Evolutionary conservation across 2,888 invertebrate species (phyloP), one percentile per base, ranked within the genome.

Genomic region (Megalurothrips usitatus): DNA sequence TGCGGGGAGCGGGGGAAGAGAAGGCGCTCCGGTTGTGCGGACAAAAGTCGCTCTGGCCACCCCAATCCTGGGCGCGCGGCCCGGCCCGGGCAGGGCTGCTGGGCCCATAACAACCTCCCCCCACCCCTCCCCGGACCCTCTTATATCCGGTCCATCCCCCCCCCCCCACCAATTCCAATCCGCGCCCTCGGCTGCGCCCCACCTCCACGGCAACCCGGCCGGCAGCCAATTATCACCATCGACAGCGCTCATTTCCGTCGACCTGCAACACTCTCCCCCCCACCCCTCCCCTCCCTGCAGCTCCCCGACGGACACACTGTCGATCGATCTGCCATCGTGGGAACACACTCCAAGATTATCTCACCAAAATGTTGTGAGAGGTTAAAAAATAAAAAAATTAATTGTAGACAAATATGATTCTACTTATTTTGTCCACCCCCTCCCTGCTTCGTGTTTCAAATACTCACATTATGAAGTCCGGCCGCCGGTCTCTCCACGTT

Each of bases 181-280:
- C 34, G 34, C 34, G 34, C 34, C 34, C 34, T 43, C 34, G 34
- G 34, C 34, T 43, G n/a, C n/a, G n/a, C n/a, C 6, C 34, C 34
- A 43, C 34, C 34, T 43, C 6, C 34, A 43, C 34, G 34, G 34
- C 34, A 43, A 43, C 34, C 34, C 34, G n/a, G 14, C 58, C n/a
- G 58, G 19, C 58, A 58, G 26, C 68, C 68, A 75, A 75, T 75
- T 75, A 75, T 26, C 68, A 26, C 68, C 68, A 75, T 75, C 68
- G 68, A 75, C 68, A 75, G 68, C 23, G 23, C 68, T 75, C 68
- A 75, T 75, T 75, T 75, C 68, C 68, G 23, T 26, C 68, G 9
- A 68, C 68, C 23, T 26, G 10, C 19, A 11, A n/a, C n/a, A n/a
- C 63, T n/a, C 1, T 19, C 63, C 6, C 14, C 63, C 11, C 63